Base-by-base conservation (phyloP, 2,888 invertebrate species). In the Melanostoma scalare region DNA sequence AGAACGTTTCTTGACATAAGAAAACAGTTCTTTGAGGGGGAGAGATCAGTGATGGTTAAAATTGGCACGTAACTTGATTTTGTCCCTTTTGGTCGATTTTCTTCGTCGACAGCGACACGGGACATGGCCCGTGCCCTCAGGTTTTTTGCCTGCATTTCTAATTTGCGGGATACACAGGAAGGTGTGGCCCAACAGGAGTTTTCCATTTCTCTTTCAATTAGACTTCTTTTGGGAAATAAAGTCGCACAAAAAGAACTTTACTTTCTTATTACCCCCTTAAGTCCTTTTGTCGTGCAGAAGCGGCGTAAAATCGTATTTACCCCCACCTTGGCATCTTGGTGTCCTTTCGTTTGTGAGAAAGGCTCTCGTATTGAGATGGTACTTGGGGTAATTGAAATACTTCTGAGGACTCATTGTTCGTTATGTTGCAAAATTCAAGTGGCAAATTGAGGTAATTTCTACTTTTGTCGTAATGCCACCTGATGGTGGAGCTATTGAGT, bases 301-400 rank as follows among this genome's bases (percentile, higher is more conserved):
- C 36, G 61, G 68, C 65, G 69, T 74, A 74, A 78, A 78, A 84
- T 84, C 74, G 68, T 78, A 74, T 78, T 78, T 63, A 65, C 68
- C 36, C 48, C 44, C 33, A n/a, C n/a, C n/a, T n/a, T n/a, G n/a
- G 36, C 20, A 2, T 2, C 42, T 8, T 33, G 50, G 42, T 73
- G 84, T 79, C 75, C 84, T 75, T 67, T 74, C 52, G 56, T 38
- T 67, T 46, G 42, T 9, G 9, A 33, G 33, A 42, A 61, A 53
- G 58, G 56, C 46, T 38, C 55, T 53, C 68, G 20, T 53, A 56
- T 69, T 71, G 79, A 84, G 79, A 65, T 71, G 79, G 79, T 79
- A 79, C 84, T 84, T 79, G 31, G 71, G 60, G 84, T 84, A 84
- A 84, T 84, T 84, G 84, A 69, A 84, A 84, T 84, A 84, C 84